phyloP scores from a whole-genome alignment of 1,140 invertebrate genomes.

The Tetragnatha versicolor region DNA sequence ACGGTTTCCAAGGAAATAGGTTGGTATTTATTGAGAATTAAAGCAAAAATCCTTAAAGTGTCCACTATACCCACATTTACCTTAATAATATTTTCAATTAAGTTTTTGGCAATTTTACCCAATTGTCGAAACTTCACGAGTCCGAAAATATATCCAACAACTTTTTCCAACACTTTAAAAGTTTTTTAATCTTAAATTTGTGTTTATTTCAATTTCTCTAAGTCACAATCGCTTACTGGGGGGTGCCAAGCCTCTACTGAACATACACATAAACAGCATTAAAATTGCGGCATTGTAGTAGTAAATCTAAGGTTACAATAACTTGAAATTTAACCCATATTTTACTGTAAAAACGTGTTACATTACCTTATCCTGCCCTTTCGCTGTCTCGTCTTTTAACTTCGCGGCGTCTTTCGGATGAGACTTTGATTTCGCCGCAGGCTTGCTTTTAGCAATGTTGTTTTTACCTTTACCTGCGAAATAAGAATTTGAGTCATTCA shows the following conservation, averaged over 20 bases:
- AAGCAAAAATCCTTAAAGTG: too few relatives aligned
- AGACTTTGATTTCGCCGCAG: neutral
- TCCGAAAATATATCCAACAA: too few relatives aligned
- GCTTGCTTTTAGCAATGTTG: neutral
- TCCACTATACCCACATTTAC: too few relatives aligned
- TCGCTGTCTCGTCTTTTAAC: neutral
- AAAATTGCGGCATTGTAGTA: neutral
- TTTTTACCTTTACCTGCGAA: slow-evolving; percentile 13
- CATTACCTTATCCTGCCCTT: neutral
- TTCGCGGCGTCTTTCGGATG: neutral
- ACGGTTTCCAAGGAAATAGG: too few relatives aligned
- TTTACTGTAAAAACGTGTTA: too few relatives aligned
- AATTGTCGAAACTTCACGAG: too few relatives aligned
- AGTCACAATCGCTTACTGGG: neutral
- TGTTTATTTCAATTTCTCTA: neutral
- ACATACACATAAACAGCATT: too few relatives aligned
- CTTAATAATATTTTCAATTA: too few relatives aligned
- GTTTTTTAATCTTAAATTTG: neutral
- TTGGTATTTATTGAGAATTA: too few relatives aligned
- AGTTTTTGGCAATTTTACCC: too few relatives aligned
- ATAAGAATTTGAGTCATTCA: too few relatives aligned
- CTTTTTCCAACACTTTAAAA: too few relatives aligned
- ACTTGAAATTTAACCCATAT: neutral
- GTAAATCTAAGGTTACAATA: neutral
- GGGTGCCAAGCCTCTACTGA: neutral